Percentiles rank a stretch among this genome's conserved stretches.
Evolutionary conservation across 1,140 invertebrate species (phyloP).

Genomic region (Bathynomus jamesi): DNA sequence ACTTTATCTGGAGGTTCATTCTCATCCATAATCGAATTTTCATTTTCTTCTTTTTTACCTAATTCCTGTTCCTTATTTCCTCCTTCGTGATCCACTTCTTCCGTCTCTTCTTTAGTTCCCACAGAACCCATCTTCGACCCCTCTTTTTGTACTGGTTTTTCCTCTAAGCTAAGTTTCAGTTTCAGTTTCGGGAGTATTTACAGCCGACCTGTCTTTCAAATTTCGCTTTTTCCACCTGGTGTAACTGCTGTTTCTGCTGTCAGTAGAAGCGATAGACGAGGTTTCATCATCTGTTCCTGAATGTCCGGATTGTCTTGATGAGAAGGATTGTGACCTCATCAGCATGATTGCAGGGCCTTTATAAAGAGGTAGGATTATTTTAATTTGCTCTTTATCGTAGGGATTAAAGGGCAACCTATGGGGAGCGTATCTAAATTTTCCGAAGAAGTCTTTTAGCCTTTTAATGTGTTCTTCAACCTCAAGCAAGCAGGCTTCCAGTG

Average conservation of each 20-base stretch:
- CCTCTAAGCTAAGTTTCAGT: conserved; percentile 20
- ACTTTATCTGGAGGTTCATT: neutral
- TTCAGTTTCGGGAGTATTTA: conserved; percentile 21
- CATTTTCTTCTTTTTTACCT: neutral
- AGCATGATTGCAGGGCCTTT: conserved; percentile 42
- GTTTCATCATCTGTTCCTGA: conserved; percentile 36
- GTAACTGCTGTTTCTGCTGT: conserved; percentile 12
- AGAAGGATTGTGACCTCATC: too few species aligned
- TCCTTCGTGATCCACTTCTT: conserved; percentile 6
- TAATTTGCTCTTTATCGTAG: conserved; percentile 34
- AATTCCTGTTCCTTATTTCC: neutral
- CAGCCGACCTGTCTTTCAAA: conserved; percentile 19
- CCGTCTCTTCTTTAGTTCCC: conserved; percentile 1
- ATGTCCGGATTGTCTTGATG: too few species aligned
- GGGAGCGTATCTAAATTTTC: conserved; percentile 66
- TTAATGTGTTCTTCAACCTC: conserved; percentile 62
- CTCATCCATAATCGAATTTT: neutral
- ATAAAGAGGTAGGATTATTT: conserved; percentile 55
- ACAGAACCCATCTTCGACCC: neutral
- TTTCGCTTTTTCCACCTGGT: conserved; percentile 15
- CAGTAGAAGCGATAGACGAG: conserved; percentile 27
- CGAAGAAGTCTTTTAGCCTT: conserved; percentile 63
- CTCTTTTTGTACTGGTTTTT: neutral
- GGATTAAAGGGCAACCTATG: conserved; percentile 63
- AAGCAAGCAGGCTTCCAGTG: conserved; percentile 55